These are phyloP conservation scores for Bothrops jararaca DNA, from an alignment of 2,113 vertebrate species.

Conservation along the genomic window DNA sequence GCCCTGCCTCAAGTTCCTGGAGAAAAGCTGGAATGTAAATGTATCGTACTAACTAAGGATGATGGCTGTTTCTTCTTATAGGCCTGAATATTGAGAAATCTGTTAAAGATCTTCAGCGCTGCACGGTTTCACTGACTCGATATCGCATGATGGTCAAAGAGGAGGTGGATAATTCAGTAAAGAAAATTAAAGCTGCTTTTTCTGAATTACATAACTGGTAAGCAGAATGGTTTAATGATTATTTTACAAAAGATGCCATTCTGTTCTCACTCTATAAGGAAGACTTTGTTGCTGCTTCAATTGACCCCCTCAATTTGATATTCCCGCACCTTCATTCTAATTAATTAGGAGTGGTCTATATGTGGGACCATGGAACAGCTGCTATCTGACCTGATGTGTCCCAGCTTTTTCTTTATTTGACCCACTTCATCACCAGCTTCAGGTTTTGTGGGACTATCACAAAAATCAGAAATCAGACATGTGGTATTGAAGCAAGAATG, in stretches of 20 bases:
- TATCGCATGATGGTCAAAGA: constrained; percentile 81
- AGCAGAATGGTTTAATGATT: constrained; percentile 35
- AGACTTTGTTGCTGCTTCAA: not conserved
- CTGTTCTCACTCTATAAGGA: not conserved
- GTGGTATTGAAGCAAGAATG: not conserved
- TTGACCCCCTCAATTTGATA: not conserved
- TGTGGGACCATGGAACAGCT: not conserved
- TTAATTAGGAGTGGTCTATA: not conserved
- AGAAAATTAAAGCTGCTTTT: constrained; percentile 82
- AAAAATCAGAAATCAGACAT: not conserved
- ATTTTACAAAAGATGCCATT: not conserved
- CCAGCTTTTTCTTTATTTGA: not conserved
- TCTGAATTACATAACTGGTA: constrained; percentile 79
- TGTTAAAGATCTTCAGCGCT: constrained; percentile 79
- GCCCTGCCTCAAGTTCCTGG: not conserved
- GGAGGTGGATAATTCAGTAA: constrained; percentile 78
- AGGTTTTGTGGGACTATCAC: not conserved
- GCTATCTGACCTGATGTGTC: not conserved
- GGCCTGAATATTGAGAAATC: constrained; percentile 80
- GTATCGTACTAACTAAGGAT: not conserved
- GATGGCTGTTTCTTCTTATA: constrained; percentile 36
- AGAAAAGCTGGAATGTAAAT: not conserved
- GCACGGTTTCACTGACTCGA: constrained; percentile 77
- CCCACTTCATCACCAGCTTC: not conserved
- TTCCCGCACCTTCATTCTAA: not conserved